Base-by-base conservation (phyloP, 2,888 invertebrate genomes). In the Lepidocyrtinus sp. region DNA sequence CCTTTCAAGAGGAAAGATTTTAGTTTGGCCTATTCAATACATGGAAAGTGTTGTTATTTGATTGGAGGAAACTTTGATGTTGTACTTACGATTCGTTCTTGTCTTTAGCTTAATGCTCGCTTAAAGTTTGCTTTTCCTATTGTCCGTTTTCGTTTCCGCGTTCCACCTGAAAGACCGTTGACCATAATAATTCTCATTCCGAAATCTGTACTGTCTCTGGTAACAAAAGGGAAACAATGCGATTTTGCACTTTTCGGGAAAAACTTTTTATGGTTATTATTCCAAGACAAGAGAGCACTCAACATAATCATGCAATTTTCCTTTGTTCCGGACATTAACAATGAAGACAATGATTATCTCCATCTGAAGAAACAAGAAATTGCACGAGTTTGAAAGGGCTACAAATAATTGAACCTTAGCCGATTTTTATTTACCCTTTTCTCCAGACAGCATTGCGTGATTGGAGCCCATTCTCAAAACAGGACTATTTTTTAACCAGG, bases 261-360 rank as follows among this genome's bases (percentile, higher is more conserved):
- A 72, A 65, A 74, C 45, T 64, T 67, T 74, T 67, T 67, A 74
- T 61, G 74, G 67, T 67, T 67, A 74, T 67, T 67, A 74, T 67
- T 67, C n/a, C 36, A 24, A 36, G 25, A 67, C 45, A 67, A 50
- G 59, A 36, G 45, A 67, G 61, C 61, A 74, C 67, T 74, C 74
- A 61, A 26, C 74, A 67, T 74, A 74, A 74, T 74, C 74, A 74
- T 67, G 74, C 74, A 74, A 74, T 74, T 72, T 67, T 36, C 36
- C 67, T 74, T 74, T 67, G 59, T 74, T 67, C 59, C 22, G 3
- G 12, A 5, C 61, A 27, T 36, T 74, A 74, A 74, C 74, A 74
- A 74, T 74, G 67, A 67, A 74, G 61, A 74, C 55, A 67, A 74
- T 67, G 61, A 61, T 67, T n/a, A n/a, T n/a, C n/a, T n/a, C 36